Evolutionary conservation across 2,797 vertebrate species (phyloP).

Genomic region (Melanotaenia nigrans): DNA sequence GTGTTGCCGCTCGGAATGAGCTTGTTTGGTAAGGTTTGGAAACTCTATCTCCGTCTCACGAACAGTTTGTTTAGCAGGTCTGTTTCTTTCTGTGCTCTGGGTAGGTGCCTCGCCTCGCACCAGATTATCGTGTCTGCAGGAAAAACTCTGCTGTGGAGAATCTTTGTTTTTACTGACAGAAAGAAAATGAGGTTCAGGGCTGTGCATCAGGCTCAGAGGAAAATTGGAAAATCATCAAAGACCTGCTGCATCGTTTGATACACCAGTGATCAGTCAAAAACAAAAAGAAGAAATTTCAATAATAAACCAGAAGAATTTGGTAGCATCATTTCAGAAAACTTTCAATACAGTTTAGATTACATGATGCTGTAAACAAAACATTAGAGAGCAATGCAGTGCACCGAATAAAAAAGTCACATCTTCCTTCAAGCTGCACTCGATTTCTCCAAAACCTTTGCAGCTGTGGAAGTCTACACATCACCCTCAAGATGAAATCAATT

Average conservation of each 20-base stretch:
- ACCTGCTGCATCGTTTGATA: slow-evolving; percentile 47
- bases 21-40: slow-evolving; percentile 71
- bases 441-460: slow-evolving; percentile 42
- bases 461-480: slow-evolving; percentile 47
- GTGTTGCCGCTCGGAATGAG: slow-evolving; percentile 62
- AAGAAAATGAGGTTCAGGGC: slow-evolving; percentile 15
- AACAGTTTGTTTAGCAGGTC: slow-evolving; percentile 70
- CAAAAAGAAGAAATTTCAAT: not conserved
- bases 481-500: slow-evolving; percentile 45
- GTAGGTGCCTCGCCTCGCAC: slow-evolving; percentile 73
- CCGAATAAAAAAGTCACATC: slow-evolving; percentile 37
- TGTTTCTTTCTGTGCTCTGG: slow-evolving; percentile 77
- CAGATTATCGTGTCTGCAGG: slow-evolving; percentile 81
- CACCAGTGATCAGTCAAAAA: slow-evolving; percentile 17
- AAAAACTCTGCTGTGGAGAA: slow-evolving; percentile 63
- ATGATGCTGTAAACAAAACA: slow-evolving; percentile 14
- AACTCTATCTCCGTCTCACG: slow-evolving; percentile 70
- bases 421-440: slow-evolving; percentile 37
- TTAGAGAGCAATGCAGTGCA: slow-evolving; percentile 2
- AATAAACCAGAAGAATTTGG: not conserved
- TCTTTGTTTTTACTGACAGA: slow-evolving; percentile 31
- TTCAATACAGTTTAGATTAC: slow-evolving; percentile 2
- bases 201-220: slow-evolving; percentile 6
- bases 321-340: not conserved
- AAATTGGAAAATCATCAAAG: slow-evolving; percentile 5